These are phyloP conservation scores for Elephantulus edwardii DNA, from an alignment of 2,113 vertebrate species.

Conservation along the genomic window DNA sequence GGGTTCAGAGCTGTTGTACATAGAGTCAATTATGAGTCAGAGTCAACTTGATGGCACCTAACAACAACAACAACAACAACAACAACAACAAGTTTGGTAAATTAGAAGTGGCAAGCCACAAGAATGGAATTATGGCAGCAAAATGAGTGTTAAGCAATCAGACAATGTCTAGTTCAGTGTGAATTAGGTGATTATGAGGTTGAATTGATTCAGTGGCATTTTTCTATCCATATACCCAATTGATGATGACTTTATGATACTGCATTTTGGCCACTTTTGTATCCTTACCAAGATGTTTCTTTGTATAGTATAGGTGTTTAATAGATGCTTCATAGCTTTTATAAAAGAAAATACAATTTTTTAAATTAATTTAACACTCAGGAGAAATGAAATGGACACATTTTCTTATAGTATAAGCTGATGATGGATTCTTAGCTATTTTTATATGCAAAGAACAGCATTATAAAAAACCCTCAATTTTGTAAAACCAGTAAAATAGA, in stretches of 20 bases:
- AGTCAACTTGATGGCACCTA: no score
- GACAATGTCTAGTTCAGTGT: not conserved
- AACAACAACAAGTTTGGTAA: not conserved
- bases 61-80: no score
- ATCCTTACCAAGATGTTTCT: not conserved
- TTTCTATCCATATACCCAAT: not conserved
- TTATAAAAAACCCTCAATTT: not conserved
- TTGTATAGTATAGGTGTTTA: not conserved
- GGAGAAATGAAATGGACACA: not conserved
- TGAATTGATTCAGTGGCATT: not conserved
- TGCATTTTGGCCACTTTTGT: not conserved
- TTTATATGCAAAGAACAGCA: not conserved
- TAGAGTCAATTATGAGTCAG: no score
- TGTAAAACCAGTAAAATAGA: not conserved
- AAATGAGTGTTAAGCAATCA: not conserved
- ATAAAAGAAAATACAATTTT: not conserved
- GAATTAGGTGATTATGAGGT: not conserved
- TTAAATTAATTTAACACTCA: not conserved
- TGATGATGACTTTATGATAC: not conserved
- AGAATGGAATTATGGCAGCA: not conserved
- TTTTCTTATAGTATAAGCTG: not conserved
- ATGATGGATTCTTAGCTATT: not conserved
- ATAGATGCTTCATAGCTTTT: not conserved
- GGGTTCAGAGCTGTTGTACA: no score
- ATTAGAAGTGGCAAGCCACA: not conserved